Conservation (phyloP, 2,888 invertebrate species). For the Herminia tarsipennalis region DNA sequence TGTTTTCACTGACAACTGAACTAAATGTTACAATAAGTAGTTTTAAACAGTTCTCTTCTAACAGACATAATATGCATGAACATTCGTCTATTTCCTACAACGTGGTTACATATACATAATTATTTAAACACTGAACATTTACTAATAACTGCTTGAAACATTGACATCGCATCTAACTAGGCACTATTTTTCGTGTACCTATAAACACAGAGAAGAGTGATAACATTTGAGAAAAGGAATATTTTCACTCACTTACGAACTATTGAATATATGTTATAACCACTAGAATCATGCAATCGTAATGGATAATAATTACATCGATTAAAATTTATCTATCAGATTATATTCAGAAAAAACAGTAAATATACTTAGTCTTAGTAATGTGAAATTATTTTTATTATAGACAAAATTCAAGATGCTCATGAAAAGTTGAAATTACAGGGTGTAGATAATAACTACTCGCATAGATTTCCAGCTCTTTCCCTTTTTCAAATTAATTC, state of each 20-base stretch:
- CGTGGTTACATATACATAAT: slow-evolving; percentile 22
- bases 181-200: slow-evolving; percentile 15
- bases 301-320: slow-evolving; percentile 9
- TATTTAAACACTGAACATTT: slow-evolving; percentile 31
- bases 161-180: slow-evolving; percentile 36
- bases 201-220: slow-evolving; percentile 19
- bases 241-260: slow-evolving; percentile 24
- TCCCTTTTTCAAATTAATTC: too few species aligned
- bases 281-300: slow-evolving; percentile 18
- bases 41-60: slow-evolving; percentile 12
- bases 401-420: too few species aligned
- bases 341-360: slow-evolving; percentile 32
- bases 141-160: slow-evolving; percentile 30
- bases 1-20: slow-evolving; percentile 9
- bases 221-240: slow-evolving; percentile 10
- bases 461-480: too few species aligned
- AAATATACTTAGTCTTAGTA: too few species aligned
- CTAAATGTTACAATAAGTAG: slow-evolving; percentile 6
- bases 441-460: too few species aligned
- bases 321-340: slow-evolving; percentile 13
- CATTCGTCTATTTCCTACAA: slow-evolving; percentile 31
- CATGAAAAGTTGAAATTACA: too few species aligned
- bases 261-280: slow-evolving; percentile 32
- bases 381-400: too few species aligned
- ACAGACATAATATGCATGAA: slow-evolving; percentile 22